Evolutionary conservation across 2,888 invertebrate species (phyloP), one percentile per base, ranked within the genome.

Genomic region (Limnephilus rhombicus): DNA sequence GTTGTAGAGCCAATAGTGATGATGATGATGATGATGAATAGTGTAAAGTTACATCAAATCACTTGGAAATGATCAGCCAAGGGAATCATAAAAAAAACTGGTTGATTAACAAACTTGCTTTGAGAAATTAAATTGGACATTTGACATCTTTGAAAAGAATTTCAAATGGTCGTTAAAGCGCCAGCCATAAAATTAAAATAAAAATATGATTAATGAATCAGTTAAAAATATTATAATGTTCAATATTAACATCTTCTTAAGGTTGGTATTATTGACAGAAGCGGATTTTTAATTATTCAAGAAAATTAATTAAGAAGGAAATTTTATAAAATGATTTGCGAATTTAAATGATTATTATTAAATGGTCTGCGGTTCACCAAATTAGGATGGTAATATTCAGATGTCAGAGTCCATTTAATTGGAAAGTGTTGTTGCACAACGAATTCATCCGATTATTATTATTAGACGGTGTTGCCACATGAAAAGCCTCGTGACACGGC

Each of bases 301-400:
- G 34, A 85, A 37, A 86, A 49, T 80, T n/a, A 80, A 89, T 89
- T 80, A 15, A 89, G 68, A 80, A 80, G 68, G 89, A 89, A 80
- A 34, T 89, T 68, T 89, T 80, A 80, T 31, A 5, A 80, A 34
- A 89, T 89, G 80, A 89, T 18, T 89, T 45, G 37, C 86, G 3
- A 86, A 86, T 86, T 86, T 31, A 49, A n/a, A 45, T 13, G 86
- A 45, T 89, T 80, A 37, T 88, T 68, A 37, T 31, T 31, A 31
- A 31, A 89, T 45, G 80, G 41, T 29, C 15, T 12, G 80, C 37
- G 80, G 37, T n/a, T 31, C 34, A 37, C 37, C 24, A 37, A 68
- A 87, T 31, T 31, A 88, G 80, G 88, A 88, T 24, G 29, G 68
- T 68, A 37, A 89, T 29, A 89, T 45, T 80, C 88, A 34, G 37